Evolutionary conservation across 2,113 vertebrate genomes (phyloP), one percentile per base, ranked within the genome.

Genomic region (Burhinus oedicnemus): DNA sequence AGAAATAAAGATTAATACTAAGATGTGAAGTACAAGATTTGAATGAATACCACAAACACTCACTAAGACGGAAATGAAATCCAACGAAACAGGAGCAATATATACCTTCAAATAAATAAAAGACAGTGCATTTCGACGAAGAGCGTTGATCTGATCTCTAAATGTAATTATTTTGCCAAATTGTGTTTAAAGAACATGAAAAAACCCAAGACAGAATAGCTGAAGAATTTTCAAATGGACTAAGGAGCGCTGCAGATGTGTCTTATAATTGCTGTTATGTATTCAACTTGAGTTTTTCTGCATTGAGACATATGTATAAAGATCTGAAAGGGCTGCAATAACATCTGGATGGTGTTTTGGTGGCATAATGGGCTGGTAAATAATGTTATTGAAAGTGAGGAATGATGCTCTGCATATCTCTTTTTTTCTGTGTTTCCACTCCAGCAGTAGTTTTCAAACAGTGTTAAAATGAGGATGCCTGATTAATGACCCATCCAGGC

Each of bases 341-440:
- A 96, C 91, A 97, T 95, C 82, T 83, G 45, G 94, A 52, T 93
- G 66, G 75, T 94, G 84, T 90, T 96, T 93, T 87, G 65, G 78
- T 78, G 74, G 70, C n/a, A 49, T 60, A 36, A 81, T 57, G 12
- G 18, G 80, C 75, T 83, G 88, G 77, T 89, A 93, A 95, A 95
- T 93, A 89, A 40, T 52, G 47, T 87, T 81, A 45, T 49, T 93
- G 80, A 78, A 83, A 55, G 69, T 61, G 64, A 96, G 74, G 26
- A 87, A 89, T 74, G 45, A 76, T 95, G 68, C 20, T 92, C 61
- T 70, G 60, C 27, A 5, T 64, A 62, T 68, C 14, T 34, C 23
- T 79, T 34, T 79, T 36, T 83, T 75, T 15, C 77, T 71, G n/a
- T 79, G 95, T 93, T 79, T 92, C 40, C 51, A 92, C 49, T 84